A percentile compares a stretch with the other conserved stretches of the same genome.
Conservation (phyloP, 2,113 vertebrate genomes). For the Athene noctua region DNA sequence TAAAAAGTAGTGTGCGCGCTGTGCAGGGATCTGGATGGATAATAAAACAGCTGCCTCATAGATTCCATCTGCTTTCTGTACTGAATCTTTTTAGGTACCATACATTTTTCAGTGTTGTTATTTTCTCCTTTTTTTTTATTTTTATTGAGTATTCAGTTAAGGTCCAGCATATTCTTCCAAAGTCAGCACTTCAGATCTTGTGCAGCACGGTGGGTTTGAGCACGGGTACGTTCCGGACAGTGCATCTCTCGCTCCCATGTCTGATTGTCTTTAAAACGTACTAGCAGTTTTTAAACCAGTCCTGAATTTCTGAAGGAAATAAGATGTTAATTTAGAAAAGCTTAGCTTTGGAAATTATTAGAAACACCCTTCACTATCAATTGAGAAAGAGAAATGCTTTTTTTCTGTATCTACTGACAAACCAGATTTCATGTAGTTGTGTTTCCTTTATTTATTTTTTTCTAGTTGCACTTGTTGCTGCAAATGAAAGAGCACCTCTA, state of each 20-base stretch:
- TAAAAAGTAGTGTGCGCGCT: slow-evolving; percentile 10
- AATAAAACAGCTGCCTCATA: slow-evolving; percentile 56
- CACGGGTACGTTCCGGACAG: neutral
- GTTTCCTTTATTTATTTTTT: neutral
- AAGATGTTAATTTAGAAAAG: neutral
- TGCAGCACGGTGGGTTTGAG: neutral
- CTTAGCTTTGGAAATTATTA: neutral
- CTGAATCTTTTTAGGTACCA: slow-evolving; percentile 60
- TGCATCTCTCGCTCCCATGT: neutral
- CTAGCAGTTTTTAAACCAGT: neutral
- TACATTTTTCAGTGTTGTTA: slow-evolving; percentile 43
- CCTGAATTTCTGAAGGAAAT: neutral
- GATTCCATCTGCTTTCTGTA: slow-evolving; percentile 29
- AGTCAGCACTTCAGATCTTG: neutral
- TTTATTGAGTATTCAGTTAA: neutral
- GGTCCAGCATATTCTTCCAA: neutral
- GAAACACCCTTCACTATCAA: neutral
- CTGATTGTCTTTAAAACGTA: neutral
- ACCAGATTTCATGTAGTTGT: neutral
- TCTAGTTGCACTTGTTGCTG: neutral
- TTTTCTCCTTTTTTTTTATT: neutral
- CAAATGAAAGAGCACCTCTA: neutral
- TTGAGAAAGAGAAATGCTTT: neutral
- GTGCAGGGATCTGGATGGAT: slow-evolving; percentile 35
- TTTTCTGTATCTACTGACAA: neutral